Conservation (phyloP, 2,797 vertebrate genomes). For the Pangasius mekongensis region DNA sequence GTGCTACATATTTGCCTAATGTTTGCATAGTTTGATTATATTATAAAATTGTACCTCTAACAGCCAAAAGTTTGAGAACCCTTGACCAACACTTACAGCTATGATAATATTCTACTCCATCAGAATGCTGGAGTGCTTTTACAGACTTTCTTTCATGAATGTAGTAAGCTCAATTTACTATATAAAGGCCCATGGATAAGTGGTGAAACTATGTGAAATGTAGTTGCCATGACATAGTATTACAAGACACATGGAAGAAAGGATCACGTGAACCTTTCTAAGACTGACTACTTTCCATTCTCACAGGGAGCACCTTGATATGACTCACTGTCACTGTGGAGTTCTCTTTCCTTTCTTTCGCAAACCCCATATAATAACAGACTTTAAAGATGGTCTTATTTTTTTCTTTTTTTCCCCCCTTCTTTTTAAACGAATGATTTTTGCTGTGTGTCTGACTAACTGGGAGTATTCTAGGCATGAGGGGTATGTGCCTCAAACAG, state of each 20-base stretch:
- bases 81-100: background rate
- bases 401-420: background rate
- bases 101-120: background rate
- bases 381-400: background rate
- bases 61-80: background rate
- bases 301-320: background rate
- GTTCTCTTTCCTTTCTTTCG: background rate
- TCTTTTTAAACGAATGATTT: background rate
- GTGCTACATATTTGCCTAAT: background rate
- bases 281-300: background rate
- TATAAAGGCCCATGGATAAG: background rate
- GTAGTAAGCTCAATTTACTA: background rate
- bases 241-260: background rate
- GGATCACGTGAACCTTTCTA: background rate
- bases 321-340: background rate
- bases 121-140: background rate
- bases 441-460: background rate
- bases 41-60: background rate
- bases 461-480: background rate
- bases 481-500: background rate
- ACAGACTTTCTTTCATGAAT: background rate
- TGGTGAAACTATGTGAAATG: background rate
- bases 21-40: background rate
- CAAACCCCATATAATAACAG: background rate
- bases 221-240: background rate